Conservation (phyloP, 2,888 invertebrate genomes). For the Cacoxenus indagator region DNA sequence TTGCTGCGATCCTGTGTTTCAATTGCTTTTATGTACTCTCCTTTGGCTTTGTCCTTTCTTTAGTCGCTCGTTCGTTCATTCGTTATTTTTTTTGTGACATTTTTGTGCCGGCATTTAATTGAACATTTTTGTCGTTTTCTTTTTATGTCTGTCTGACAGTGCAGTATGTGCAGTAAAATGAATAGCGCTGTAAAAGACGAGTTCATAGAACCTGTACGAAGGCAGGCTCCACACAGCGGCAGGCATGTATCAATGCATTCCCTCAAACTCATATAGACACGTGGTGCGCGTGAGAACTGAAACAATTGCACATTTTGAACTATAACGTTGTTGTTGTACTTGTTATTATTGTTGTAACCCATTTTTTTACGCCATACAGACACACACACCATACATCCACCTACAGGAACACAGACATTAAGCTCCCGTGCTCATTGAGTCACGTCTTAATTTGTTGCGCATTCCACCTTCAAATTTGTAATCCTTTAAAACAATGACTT, state of each 20-base stretch:
- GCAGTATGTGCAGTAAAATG: neutral
- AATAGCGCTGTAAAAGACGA: slow-evolving; percentile 24
- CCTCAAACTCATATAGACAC: neutral
- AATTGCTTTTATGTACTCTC: slow-evolving; percentile 31
- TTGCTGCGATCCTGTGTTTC: slow-evolving; percentile 39
- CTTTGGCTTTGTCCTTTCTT: slow-evolving; percentile 38
- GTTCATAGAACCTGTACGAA: slow-evolving; percentile 1
- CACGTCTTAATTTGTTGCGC: neutral
- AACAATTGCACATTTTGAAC: neutral
- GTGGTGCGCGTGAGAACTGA: neutral
- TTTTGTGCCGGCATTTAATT: slow-evolving; percentile 25
- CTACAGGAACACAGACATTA: no score
- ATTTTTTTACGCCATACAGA: neutral
- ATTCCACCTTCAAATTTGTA: neutral
- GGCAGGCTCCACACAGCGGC: neutral
- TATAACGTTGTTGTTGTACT: neutral
- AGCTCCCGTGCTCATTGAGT: neutral
- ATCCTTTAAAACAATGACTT: neutral
- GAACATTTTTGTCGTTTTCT: slow-evolving; percentile 20
- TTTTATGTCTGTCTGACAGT: neutral
- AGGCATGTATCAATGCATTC: neutral
- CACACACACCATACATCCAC: neutral
- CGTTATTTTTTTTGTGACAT: slow-evolving; percentile 8
- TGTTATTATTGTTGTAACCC: no score
- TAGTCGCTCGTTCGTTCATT: slow-evolving; percentile 37